These are phyloP conservation scores for Cyclopterus lumpus DNA, from an alignment of 2,797 vertebrate genomes.

Conservation along the genomic window DNA sequence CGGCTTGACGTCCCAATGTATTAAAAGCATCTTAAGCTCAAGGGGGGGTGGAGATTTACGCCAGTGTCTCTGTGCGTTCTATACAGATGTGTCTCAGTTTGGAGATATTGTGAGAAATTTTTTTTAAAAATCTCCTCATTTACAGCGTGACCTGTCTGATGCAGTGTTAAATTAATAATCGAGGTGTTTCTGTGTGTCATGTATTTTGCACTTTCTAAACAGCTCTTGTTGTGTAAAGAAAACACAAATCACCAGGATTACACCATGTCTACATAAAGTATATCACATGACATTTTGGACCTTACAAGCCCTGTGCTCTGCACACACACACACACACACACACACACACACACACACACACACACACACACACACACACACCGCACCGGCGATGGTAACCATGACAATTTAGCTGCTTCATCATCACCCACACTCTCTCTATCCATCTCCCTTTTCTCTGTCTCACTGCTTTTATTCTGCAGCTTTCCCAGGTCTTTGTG, in stretches of 20 bases:
- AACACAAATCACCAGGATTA: constrained; percentile 43
- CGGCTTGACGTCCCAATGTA: constrained; percentile 48
- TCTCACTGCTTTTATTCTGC: constrained; percentile 64
- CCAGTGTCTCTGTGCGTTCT: neutral
- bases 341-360: constrained; percentile 19
- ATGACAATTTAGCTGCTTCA: constrained; percentile 79
- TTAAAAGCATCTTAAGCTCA: constrained; percentile 45
- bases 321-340: constrained; percentile 23
- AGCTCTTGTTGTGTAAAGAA: constrained; percentile 20
- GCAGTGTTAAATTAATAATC: constrained; percentile 14
- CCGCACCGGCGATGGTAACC: constrained; percentile 67
- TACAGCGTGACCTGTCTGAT: constrained; percentile 11
- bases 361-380: constrained; percentile 45
- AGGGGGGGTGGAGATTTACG: constrained; percentile 17
- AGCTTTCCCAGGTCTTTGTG: constrained; percentile 64
- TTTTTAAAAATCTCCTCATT: constrained; percentile 7
- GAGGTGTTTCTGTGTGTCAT: neutral
- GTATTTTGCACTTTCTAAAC: constrained; percentile 18
- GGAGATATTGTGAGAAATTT: constrained; percentile 1
- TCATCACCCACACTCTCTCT: constrained; percentile 77
- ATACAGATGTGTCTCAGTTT: constrained; percentile 28
- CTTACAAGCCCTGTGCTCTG: constrained; percentile 48
- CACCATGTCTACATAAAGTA: constrained; percentile 33
- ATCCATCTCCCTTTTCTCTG: constrained; percentile 68
- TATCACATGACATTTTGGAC: constrained; percentile 72